Conservation (phyloP, 1,140 invertebrate genomes). For the Triops cancriformis region DNA sequence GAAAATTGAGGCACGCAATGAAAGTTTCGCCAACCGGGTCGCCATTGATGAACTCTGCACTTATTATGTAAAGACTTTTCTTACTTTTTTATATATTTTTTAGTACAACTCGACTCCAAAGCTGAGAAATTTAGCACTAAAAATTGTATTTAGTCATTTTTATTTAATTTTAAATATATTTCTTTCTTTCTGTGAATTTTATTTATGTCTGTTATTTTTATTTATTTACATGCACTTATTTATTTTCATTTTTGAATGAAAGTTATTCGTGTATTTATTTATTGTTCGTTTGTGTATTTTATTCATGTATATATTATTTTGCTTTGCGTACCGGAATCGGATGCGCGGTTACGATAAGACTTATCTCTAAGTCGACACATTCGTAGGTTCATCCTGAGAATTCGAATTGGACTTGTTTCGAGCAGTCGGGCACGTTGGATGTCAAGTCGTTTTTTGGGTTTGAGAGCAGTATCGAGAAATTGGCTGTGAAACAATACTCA, state of each 20-base stretch:
- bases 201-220: no score
- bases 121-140: no score
- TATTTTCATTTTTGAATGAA: no score
- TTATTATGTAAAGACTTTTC: slow-evolving; percentile 65
- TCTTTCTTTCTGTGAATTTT: no score
- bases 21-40: slow-evolving; percentile 79
- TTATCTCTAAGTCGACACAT: slow-evolving; percentile 20
- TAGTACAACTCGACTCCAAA: no score
- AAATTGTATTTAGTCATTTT: no score
- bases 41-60: slow-evolving; percentile 82
- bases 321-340: background rate
- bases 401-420: slow-evolving; percentile 91
- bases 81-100: no score
- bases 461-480: slow-evolving; percentile 88
- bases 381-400: slow-evolving; percentile 88
- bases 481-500: slow-evolving; percentile 95
- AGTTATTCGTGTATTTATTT: slow-evolving; percentile 21
- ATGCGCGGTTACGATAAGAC: background rate
- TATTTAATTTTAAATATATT: no score
- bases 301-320: background rate
- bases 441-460: slow-evolving; percentile 96
- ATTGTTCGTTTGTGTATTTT: background rate
- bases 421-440: slow-evolving; percentile 85
- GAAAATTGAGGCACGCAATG: slow-evolving; percentile 88
- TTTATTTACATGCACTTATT: no score